Evolutionary conservation across 2,888 invertebrate species (phyloP).

Genomic region (Coleophora deauratella): DNA sequence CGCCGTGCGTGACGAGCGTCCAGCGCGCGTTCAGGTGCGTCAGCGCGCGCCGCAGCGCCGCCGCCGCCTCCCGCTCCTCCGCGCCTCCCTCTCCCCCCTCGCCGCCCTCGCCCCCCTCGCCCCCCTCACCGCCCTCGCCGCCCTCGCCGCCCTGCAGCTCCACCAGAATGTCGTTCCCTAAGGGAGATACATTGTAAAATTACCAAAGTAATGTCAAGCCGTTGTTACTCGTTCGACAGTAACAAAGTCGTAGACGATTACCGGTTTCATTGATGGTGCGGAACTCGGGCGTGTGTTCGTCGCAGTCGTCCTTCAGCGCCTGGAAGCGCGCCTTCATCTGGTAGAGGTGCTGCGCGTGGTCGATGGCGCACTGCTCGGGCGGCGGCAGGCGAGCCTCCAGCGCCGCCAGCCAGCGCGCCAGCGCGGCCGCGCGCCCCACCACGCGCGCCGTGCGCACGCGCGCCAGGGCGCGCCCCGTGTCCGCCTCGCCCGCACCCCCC

Average conservation of each 20-base stretch:
- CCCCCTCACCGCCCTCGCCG: slow-evolving; percentile 24
- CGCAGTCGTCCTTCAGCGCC: slow-evolving; percentile 81
- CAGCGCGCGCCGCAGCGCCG: slow-evolving; percentile 78
- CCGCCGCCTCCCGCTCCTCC: too few species aligned
- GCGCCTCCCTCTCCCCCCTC: slow-evolving; percentile 10
- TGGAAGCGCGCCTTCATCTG: slow-evolving; percentile 82
- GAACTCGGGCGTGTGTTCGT: slow-evolving; percentile 78
- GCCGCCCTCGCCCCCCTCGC: slow-evolving; percentile 53
- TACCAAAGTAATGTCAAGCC: too few species aligned
- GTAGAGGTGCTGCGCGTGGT: slow-evolving; percentile 80
- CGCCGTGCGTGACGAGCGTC: slow-evolving; percentile 79
- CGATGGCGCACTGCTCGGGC: slow-evolving; percentile 70
- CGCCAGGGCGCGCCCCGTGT: neutral
- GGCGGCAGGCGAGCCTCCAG: slow-evolving; percentile 77
- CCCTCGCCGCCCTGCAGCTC: slow-evolving; percentile 45
- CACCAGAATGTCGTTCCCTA: slow-evolving; percentile 77
- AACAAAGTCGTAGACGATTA: too few species aligned
- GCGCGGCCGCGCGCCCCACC: slow-evolving; percentile 44
- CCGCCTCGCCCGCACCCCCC: neutral
- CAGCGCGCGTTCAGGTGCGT: slow-evolving; percentile 82
- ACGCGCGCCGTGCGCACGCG: slow-evolving; percentile 18
- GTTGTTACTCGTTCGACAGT: too few species aligned
- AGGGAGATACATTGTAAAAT: neutral
- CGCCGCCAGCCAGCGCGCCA: slow-evolving; percentile 75
- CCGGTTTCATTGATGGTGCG: slow-evolving; percentile 80